These are phyloP conservation scores for Lithophane socia DNA, from an alignment of 2,888 invertebrate species.

Conservation along the genomic window DNA sequence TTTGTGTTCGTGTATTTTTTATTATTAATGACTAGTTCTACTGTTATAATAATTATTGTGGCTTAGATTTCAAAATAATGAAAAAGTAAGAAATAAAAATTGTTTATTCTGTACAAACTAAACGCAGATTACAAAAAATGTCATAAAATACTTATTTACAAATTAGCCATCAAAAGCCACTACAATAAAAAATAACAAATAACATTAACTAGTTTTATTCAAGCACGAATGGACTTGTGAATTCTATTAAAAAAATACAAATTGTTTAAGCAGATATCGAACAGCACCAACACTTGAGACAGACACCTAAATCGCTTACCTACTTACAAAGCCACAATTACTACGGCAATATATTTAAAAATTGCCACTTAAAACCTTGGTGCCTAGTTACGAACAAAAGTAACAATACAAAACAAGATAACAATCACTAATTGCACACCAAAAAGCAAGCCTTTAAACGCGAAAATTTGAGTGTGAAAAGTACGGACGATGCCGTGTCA, in stretches of 20 bases:
- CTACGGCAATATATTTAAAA: slow-evolving; percentile 65
- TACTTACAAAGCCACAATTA: slow-evolving; percentile 57
- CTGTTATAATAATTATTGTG: slow-evolving; percentile 35
- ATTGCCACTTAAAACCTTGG: slow-evolving; percentile 64
- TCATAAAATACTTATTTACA: too few species aligned
- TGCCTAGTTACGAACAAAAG: slow-evolving; percentile 69
- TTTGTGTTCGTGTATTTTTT: slow-evolving; percentile 57
- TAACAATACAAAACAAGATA: slow-evolving; percentile 80
- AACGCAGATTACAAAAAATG: too few species aligned
- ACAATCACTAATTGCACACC: slow-evolving; percentile 86
- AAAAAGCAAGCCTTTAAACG: slow-evolving; percentile 82
- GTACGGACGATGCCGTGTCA: slow-evolving; percentile 84
- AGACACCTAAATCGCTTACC: slow-evolving; percentile 54
- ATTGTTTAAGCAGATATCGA: slow-evolving; percentile 47
- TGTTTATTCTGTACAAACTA: too few species aligned
- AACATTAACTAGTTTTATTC: slow-evolving; percentile 6
- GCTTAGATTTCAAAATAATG: background rate
- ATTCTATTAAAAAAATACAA: background rate
- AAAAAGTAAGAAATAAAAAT: too few species aligned
- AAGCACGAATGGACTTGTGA: background rate
- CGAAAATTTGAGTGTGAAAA: slow-evolving; percentile 88
- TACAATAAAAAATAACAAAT: background rate
- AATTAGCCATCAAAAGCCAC: too few species aligned
- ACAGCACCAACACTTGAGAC: slow-evolving; percentile 33
- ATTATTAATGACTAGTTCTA: slow-evolving; percentile 50